A percentile compares a stretch with the other conserved stretches of the same genome.
These are phyloP conservation scores for Aphis craccivora DNA, from an alignment of 1,140 invertebrate genomes.

Conservation along the genomic window DNA sequence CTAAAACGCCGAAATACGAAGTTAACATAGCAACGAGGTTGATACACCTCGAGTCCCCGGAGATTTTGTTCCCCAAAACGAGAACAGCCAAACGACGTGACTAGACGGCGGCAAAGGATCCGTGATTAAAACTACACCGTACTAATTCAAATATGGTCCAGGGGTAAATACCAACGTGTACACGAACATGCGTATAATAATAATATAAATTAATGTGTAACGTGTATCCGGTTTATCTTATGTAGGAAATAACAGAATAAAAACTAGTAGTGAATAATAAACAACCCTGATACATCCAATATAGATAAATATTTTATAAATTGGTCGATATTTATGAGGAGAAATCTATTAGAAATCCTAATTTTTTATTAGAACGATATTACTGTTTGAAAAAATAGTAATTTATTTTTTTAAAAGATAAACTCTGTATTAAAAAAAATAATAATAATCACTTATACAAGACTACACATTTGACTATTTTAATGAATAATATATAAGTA, in stretches of 20 bases:
- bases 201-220: not conserved
- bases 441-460: too few relatives aligned
- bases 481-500: too few relatives aligned
- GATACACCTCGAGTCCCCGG: not conserved
- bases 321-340: not conserved
- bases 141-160: not conserved
- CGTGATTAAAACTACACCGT: not conserved
- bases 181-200: not conserved
- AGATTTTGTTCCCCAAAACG: not conserved
- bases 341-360: not conserved
- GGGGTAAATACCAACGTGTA: not conserved
- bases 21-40: not conserved
- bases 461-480: too few relatives aligned
- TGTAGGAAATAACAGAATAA: not conserved
- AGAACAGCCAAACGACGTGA: not conserved
- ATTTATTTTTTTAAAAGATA: too few relatives aligned
- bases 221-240: not conserved
- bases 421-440: too few relatives aligned
- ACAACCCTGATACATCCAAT: not conserved
- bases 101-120: not conserved
- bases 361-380: not conserved
- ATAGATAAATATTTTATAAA: not conserved
- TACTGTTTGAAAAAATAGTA: too few relatives aligned
- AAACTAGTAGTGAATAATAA: not conserved
- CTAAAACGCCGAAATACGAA: not conserved